Evolutionary conservation across 2,888 invertebrate species (phyloP).

Genomic region (Ormia ochracea): DNA sequence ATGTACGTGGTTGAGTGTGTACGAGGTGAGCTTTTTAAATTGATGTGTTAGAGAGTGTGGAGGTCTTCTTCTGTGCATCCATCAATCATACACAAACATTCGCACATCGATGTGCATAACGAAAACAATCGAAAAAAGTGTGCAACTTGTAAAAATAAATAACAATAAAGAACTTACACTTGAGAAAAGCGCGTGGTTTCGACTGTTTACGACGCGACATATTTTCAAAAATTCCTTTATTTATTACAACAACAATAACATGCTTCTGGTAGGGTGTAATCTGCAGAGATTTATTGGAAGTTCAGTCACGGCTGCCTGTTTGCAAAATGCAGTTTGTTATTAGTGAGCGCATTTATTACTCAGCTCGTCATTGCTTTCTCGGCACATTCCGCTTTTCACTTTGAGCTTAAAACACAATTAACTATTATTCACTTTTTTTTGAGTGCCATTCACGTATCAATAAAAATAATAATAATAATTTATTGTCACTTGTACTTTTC

Average conservation of each 20-base stretch:
- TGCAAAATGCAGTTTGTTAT: background rate
- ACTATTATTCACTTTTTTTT: no score
- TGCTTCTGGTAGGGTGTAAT: constrained; percentile 31
- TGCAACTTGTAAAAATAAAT: constrained; percentile 27
- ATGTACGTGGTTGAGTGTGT: constrained; percentile 21
- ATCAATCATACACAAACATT: constrained; percentile 48
- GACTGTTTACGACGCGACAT: constrained; percentile 86
- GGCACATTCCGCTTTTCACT: background rate
- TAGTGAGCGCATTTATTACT: background rate
- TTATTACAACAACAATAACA: constrained; percentile 33
- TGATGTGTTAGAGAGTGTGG: background rate
- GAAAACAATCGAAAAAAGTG: constrained; percentile 19
- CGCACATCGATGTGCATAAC: constrained; percentile 8
- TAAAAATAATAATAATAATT: no score
- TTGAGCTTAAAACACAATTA: no score
- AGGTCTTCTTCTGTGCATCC: constrained; percentile 14
- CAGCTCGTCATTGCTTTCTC: background rate
- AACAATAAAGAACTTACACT: constrained; percentile 79
- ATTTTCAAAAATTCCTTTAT: constrained; percentile 32
- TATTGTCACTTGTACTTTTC: no score
- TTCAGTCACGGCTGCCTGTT: no score
- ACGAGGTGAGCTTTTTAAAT: background rate
- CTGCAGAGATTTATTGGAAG: constrained; percentile 23
- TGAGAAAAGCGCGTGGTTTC: constrained; percentile 82
- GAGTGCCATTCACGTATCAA: no score